A percentile compares a stretch with the other conserved stretches of the same genome.
phyloP scores from a whole-genome alignment of 2,113 vertebrate species.

The Ptychochromis oligacanthus region DNA sequence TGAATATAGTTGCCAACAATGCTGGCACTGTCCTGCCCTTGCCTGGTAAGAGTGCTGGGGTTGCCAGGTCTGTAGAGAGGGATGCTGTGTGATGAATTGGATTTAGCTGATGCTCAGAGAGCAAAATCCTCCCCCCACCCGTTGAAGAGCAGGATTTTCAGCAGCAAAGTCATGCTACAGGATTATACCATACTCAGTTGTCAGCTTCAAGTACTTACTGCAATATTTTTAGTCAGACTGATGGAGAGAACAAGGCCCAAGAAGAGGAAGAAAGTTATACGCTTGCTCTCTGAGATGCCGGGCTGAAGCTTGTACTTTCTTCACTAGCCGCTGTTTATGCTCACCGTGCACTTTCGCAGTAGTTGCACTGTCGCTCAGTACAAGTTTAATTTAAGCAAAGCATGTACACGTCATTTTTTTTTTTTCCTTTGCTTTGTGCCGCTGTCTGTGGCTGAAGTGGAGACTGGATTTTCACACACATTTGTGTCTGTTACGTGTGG shows the following conservation, averaged over 20 bases:
- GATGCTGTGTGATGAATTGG: slow-evolving; percentile 72
- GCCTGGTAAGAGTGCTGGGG: slow-evolving; percentile 48
- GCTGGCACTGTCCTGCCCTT: slow-evolving; percentile 53
- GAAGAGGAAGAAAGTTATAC: slow-evolving; percentile 43
- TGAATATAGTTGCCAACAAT: slow-evolving; percentile 70
- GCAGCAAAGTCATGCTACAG: slow-evolving; percentile 64
- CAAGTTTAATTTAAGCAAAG: slow-evolving; percentile 45
- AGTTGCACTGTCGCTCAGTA: slow-evolving; percentile 28
- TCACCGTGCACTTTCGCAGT: slow-evolving; percentile 56
- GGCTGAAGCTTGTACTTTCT: slow-evolving; percentile 38
- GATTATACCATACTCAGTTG: slow-evolving; percentile 70
- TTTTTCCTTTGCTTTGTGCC: not conserved
- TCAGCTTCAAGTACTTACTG: slow-evolving; percentile 65
- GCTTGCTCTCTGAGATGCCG: slow-evolving; percentile 21
- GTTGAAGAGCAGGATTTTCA: slow-evolving; percentile 66
- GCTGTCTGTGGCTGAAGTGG: slow-evolving; percentile 4
- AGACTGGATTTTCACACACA: not conserved
- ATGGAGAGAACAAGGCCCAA: slow-evolving; percentile 46
- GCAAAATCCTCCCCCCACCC: slow-evolving; percentile 43
- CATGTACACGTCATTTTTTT: not conserved
- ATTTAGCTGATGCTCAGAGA: slow-evolving; percentile 62
- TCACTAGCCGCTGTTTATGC: slow-evolving; percentile 41
- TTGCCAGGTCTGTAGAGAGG: slow-evolving; percentile 70
- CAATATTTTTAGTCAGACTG: slow-evolving; percentile 68
- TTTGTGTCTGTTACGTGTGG: not conserved